Percentiles rank a stretch among this genome's conserved stretches.
Conservation (phyloP, 2,888 invertebrate species). For the Laspeyria flexula region DNA sequence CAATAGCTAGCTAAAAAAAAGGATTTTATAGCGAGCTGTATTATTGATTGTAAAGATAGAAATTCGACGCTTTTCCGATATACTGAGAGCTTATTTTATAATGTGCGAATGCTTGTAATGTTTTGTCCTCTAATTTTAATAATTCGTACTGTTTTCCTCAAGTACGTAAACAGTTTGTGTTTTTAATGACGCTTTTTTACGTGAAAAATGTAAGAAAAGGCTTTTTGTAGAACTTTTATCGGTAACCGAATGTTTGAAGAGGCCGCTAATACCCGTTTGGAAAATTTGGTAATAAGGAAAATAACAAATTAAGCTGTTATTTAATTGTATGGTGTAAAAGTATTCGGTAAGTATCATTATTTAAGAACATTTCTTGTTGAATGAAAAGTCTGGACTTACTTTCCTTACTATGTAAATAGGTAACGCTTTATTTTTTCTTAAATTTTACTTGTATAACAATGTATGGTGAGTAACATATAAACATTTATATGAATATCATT, state of each 20-base stretch:
- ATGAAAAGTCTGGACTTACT: too few species aligned
- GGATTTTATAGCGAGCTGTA: too few species aligned
- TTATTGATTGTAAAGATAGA: too few species aligned
- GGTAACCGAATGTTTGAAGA: background rate
- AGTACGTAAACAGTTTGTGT: background rate
- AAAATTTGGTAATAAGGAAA: background rate
- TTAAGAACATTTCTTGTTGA: too few species aligned
- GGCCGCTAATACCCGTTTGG: background rate
- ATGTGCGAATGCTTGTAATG: background rate
- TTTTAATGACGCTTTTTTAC: background rate
- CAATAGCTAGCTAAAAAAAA: too few species aligned
- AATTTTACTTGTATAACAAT: too few species aligned
- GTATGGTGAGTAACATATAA: too few species aligned
- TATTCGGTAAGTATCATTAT: too few species aligned
- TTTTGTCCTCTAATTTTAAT: background rate
- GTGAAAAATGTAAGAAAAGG: background rate
- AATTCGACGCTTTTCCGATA: too few species aligned
- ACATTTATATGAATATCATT: too few species aligned
- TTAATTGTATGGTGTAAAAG: background rate
- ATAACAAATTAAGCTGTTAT: background rate
- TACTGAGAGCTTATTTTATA: slow-evolving; percentile 11
- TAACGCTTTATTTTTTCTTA: too few species aligned
- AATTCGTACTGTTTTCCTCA: background rate
- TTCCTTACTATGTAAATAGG: too few species aligned
- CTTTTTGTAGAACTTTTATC: background rate